phyloP scores from a whole-genome alignment of 2,113 vertebrate species.

The Beaufortia kweichowensis region DNA sequence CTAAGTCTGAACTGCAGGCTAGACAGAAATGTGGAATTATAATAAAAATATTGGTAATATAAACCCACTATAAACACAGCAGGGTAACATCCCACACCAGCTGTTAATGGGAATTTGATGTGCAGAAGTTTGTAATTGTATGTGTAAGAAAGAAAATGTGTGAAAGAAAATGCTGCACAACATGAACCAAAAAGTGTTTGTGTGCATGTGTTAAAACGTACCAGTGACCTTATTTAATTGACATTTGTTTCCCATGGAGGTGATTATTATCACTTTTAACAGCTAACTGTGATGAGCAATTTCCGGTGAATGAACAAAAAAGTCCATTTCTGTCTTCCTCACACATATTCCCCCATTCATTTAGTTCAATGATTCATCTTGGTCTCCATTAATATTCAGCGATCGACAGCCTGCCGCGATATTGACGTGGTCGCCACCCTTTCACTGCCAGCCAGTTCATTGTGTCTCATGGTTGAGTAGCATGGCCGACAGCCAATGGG shows the following conservation, averaged over 20 bases:
- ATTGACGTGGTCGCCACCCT: slow-evolving; percentile 31
- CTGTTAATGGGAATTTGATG: slow-evolving; percentile 10
- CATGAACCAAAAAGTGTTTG: neutral
- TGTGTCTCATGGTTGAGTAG: slow-evolving; percentile 50
- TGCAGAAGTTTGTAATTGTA: neutral
- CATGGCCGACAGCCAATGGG: slow-evolving; percentile 46
- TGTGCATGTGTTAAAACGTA: neutral
- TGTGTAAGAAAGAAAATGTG: neutral
- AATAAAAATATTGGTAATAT: slow-evolving; percentile 35
- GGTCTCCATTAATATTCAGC: slow-evolving; percentile 38
- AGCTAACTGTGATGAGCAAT: slow-evolving; percentile 47
- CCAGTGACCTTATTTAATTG: neutral
- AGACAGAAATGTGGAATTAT: slow-evolving; percentile 29
- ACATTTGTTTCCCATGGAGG: slow-evolving; percentile 41
- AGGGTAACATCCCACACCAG: neutral
- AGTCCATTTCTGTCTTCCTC: slow-evolving; percentile 33
- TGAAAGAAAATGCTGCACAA: neutral
- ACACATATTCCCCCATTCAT: slow-evolving; percentile 32
- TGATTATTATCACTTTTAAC: slow-evolving; percentile 27
- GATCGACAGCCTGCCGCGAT: slow-evolving; percentile 35
- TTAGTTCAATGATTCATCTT: slow-evolving; percentile 44
- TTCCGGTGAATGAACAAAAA: slow-evolving; percentile 41
- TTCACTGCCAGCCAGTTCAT: slow-evolving; percentile 38
- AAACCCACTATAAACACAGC: slow-evolving; percentile 14
- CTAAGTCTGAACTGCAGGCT: neutral